Percentiles rank a stretch among this genome's conserved stretches.
phyloP scores from a whole-genome alignment of 1,140 invertebrate species.

The Mizuhopecten yessoensis region DNA sequence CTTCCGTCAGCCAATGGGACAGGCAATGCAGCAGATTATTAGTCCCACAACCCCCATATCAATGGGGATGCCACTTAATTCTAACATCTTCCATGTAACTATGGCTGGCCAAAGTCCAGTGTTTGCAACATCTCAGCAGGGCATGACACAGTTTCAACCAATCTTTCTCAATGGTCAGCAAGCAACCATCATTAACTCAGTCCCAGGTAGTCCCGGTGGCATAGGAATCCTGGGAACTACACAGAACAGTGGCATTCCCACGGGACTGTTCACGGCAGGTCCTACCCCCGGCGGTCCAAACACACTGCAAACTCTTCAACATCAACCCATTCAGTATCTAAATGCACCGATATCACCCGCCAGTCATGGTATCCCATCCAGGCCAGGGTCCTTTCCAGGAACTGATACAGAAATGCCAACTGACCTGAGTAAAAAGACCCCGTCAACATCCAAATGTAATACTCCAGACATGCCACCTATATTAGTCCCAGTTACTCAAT shows the following conservation, averaged over 20 bases:
- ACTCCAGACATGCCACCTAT: not conserved
- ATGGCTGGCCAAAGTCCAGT: slow-evolving; percentile 56
- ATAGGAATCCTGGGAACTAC: slow-evolving; percentile 43
- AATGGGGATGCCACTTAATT: slow-evolving; percentile 61
- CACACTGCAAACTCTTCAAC: not conserved
- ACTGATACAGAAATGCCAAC: not conserved
- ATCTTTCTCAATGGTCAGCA: slow-evolving; percentile 66
- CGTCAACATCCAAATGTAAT: slow-evolving; percentile 12
- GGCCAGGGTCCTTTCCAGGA: not conserved
- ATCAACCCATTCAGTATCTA: slow-evolving; percentile 15
- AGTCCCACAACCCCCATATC: slow-evolving; percentile 49
- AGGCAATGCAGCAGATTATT: slow-evolving; percentile 56
- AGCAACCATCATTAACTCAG: slow-evolving; percentile 53
- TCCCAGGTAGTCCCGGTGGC: slow-evolving; percentile 46
- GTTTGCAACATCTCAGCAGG: slow-evolving; percentile 48
- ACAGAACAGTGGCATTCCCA: slow-evolving; percentile 40
- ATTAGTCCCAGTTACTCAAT: not conserved
- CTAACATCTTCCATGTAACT: slow-evolving; percentile 55
- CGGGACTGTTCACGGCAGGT: slow-evolving; percentile 23
- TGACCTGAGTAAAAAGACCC: slow-evolving; percentile 4
- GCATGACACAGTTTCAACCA: slow-evolving; percentile 57
- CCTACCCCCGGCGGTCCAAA: not conserved
- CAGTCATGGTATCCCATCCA: not conserved
- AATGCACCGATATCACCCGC: slow-evolving; percentile 12
- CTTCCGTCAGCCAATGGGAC: slow-evolving; percentile 48